Percentiles rank a stretch among this genome's conserved stretches.
These are phyloP conservation scores for Colletes latitarsis DNA, from an alignment of 1,140 invertebrate genomes.

Conservation along the genomic window DNA sequence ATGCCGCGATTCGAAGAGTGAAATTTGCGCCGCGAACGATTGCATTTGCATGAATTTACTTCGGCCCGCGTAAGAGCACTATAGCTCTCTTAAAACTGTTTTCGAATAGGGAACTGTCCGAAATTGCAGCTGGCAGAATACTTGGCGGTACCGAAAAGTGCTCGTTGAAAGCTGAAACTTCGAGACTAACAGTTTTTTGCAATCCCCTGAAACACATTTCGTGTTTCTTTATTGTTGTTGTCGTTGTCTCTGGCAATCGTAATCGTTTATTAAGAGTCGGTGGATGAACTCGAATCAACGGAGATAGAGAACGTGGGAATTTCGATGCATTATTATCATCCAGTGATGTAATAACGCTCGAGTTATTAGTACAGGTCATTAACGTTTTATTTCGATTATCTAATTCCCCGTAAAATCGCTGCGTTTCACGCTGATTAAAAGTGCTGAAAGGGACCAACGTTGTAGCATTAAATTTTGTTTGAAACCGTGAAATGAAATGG, in stretches of 20 bases:
- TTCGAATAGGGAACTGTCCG: background rate
- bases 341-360: constrained; percentile 29
- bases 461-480: background rate
- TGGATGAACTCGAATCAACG: background rate
- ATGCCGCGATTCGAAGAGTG: background rate
- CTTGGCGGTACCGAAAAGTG: background rate
- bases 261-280: background rate
- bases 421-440: constrained; percentile 14
- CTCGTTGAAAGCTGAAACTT: constrained; percentile 1
- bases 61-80: background rate
- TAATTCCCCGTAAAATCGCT: constrained; percentile 27
- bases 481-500: too few species aligned
- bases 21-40: background rate
- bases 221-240: constrained; percentile 28
- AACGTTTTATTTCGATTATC: constrained; percentile 29
- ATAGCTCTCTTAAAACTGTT: background rate
- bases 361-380: constrained; percentile 33
- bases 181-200: constrained; percentile 5
- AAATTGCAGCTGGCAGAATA: constrained; percentile 6
- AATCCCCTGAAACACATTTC: background rate
- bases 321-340: constrained; percentile 26
- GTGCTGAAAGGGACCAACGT: background rate
- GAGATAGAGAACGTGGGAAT: background rate
- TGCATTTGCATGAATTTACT: constrained; percentile 8
- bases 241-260: constrained; percentile 20